Evolutionary conservation across 2,113 vertebrate species (phyloP).

Genomic region (Oreochromis aureus): DNA sequence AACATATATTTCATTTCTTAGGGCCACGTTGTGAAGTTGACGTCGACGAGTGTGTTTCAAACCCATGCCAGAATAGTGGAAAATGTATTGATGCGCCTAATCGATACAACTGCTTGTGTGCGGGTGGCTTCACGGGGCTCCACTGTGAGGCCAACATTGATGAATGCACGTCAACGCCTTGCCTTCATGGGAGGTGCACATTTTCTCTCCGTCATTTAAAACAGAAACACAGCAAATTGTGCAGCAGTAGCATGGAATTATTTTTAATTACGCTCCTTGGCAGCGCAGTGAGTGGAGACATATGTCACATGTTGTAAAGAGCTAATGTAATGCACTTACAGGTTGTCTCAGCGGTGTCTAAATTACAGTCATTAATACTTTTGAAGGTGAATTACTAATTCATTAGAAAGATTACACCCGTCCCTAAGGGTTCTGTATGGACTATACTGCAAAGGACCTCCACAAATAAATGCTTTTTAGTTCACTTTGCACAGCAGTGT

Average conservation of each 20-base stretch:
- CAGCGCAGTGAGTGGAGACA: slow-evolving; percentile 9
- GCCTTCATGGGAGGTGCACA: slow-evolving; percentile 79
- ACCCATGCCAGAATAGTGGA: slow-evolving; percentile 74
- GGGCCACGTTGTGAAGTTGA: slow-evolving; percentile 72
- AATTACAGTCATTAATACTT: slow-evolving; percentile 70
- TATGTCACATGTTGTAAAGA: slow-evolving; percentile 58
- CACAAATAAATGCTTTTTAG: not conserved
- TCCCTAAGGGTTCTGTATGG: not conserved
- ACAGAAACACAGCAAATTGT: slow-evolving; percentile 20
- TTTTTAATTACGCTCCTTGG: slow-evolving; percentile 67
- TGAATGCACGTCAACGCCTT: slow-evolving; percentile 77
- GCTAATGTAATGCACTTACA: slow-evolving; percentile 60
- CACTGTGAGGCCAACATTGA: slow-evolving; percentile 75
- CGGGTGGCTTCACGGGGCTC: slow-evolving; percentile 67
- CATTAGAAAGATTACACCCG: not conserved
- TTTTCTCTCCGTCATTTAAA: slow-evolving; percentile 3
- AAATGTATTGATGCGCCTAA: slow-evolving; percentile 65
- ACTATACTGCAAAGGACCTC: not conserved
- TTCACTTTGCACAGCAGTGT: not conserved
- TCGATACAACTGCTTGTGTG: slow-evolving; percentile 74
- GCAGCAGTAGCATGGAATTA: slow-evolving; percentile 51
- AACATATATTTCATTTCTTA: slow-evolving; percentile 41
- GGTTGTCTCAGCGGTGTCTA: slow-evolving; percentile 60
- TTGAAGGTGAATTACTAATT: slow-evolving; percentile 59
- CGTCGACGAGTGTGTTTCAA: slow-evolving; percentile 73